Evolutionary conservation across 2,888 invertebrate genomes (phyloP), one percentile per base, ranked within the genome.

Genomic region (Xanthorhoe spadicearia): DNA sequence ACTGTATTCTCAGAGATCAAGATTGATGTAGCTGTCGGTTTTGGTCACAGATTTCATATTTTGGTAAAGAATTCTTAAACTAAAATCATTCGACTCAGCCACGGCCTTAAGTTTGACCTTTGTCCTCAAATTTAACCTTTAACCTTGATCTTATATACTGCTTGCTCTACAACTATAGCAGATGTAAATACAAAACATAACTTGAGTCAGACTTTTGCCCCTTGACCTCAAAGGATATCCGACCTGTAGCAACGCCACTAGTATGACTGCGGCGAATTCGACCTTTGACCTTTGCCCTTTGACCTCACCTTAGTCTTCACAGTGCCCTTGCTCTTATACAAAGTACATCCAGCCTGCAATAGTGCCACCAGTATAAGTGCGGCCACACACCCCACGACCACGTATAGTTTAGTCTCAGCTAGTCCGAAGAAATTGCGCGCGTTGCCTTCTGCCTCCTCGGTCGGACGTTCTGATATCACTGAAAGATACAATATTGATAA

Each of bases 211-310:
- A n/a, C n/a, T n/a, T n/a, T n/a, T n/a, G n/a, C n/a, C n/a, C 23
- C 49, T 91, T 94, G 38, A 97, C 97, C 96, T 97, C 97, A n/a
- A 62, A 66, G 97, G 97, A 82, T 97, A 97, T 59, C 93, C 95
- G 0, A 97, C 98, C 90, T 98, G 98, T 54, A 98, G 91, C 13
- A 98, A 78, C 0, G 97, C 97, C 49, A 98, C 94, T 18, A 97
- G 90, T 38, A 98, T 92, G 50, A 98, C 87, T 0, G 97, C 97
- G 0, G 94, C 95, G 63, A 98, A 1, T 8, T 57, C 8, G 9
- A n/a, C 49, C 13, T 0, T 23, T 54, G 18, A 43, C 23, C 53
- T 91, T 94, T 4, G 97, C 97, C 96, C n/a, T n/a, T 97, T 97
- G n/a, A 15, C 15, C 48, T 48, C 48, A 48, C 48, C 48, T 48